Base-by-base conservation (phyloP, 2,797 vertebrate genomes). In the Syndactyla subalaris region DNA sequence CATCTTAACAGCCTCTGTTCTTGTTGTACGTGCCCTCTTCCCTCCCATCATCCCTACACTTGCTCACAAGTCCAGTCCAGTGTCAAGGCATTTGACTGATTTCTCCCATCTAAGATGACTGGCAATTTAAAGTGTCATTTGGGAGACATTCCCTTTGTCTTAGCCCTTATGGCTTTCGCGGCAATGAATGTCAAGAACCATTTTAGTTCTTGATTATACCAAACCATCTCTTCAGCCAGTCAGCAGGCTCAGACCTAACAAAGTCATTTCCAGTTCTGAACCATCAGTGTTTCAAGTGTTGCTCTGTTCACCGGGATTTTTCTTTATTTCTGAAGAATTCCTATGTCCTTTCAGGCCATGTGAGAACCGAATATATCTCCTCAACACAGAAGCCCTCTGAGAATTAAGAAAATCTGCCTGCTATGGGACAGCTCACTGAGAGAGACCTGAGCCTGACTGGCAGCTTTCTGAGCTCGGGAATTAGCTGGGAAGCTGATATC, bases 101-200 rank as follows among this genome's bases (percentile, higher is more conserved):
- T 84, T 62, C 55, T 83, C 58, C 58, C 43, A 59, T 55, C 39
- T 57, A 48, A 67, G 9, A 74, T 32, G 49, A 85, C 49, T 72
- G 59, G 36, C 48, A 59, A 41, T 81, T 62, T 58, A 22, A 87
- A 78, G 43, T 48, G 54, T 58, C 41, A 54, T 39, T 9, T 26
- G 5, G 27, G 68, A 81, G 34, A 51, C 2, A 3, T 22, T 76
- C 30, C 41, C 59, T 83, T 71, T 74, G 52, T 68, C 43, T 74
- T n/a, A 55, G 48, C 8, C 58, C 12, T 79, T 63, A 36, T 4
- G 10, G 34, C 48, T 68, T 38, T 6, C 0, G 0, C 16, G 43
- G 12, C 58, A 83, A 81, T 18, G 29, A 73, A 58, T n/a, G 38
- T 8, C 38, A 62, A 29, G 63, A 81, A 46, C 8, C 32, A 36